phyloP scores from a whole-genome alignment of 2,888 invertebrate species.

The Uropetala carovei region DNA sequence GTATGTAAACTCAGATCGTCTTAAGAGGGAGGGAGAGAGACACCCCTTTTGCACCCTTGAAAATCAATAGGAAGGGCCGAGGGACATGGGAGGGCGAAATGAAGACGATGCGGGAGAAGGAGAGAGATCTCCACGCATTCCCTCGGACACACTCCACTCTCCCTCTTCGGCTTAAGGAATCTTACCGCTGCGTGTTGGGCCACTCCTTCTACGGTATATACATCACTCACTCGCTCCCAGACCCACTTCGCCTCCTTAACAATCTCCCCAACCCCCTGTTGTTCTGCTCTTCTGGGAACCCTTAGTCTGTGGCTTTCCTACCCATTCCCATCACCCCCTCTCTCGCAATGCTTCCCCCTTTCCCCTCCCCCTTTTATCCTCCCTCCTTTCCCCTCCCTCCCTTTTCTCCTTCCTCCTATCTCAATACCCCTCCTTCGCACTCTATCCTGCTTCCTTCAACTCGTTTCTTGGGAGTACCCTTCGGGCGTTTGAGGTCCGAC shows the following conservation, averaged over 20 bases:
- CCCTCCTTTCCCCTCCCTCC: background rate
- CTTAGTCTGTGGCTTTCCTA: slow-evolving; percentile 57
- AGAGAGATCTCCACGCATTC: background rate
- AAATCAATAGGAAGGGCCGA: slow-evolving; percentile 41
- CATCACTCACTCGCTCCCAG: slow-evolving; percentile 38
- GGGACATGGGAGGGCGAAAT: slow-evolving; percentile 14
- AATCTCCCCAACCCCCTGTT: slow-evolving; percentile 34
- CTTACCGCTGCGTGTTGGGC: slow-evolving; percentile 56
- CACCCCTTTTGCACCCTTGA: background rate
- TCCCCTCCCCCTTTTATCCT: background rate
- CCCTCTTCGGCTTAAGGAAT: slow-evolving; percentile 52
- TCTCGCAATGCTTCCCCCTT: background rate
- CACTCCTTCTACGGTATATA: slow-evolving; percentile 42
- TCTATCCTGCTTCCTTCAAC: background rate
- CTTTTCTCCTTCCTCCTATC: background rate
- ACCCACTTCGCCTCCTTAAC: slow-evolving; percentile 48
- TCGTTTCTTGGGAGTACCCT: background rate
- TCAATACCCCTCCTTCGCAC: background rate
- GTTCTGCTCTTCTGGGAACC: slow-evolving; percentile 55
- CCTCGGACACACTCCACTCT: background rate
- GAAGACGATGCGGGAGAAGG: slow-evolving; percentile 33
- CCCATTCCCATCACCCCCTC: background rate
- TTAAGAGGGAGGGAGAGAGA: slow-evolving; percentile 31
- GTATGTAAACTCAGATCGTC: slow-evolving; percentile 49
- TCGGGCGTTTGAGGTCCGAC: background rate